Evolutionary conservation across 2,113 vertebrate genomes (phyloP), one percentile per base, ranked within the genome.

Genomic region (Ptyas mucosa): DNA sequence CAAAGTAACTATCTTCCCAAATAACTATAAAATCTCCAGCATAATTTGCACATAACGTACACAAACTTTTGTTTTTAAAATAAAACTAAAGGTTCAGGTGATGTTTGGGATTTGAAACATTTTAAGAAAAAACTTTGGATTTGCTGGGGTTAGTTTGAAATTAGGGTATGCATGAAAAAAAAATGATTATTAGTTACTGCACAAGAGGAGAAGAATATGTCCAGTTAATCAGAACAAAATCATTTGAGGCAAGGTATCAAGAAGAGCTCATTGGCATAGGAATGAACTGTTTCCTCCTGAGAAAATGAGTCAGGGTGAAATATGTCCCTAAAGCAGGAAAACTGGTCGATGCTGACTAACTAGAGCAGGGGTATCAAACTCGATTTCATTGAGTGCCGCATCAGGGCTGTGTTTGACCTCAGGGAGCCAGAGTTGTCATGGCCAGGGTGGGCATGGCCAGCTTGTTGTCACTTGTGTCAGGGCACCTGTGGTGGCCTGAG

Each of bases 171-270:
- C 3, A 85, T 0, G 1, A 20, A 39, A 75, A 91, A 52, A 91
- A 49, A 55, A 69, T 54, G 23, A 51, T 55, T 61, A 24, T 87
- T 29, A 87, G 34, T 86, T 61, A 51, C 94, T 90, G 12, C 34
- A 89, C 26, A 12, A 15, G n/a, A n/a, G n/a, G n/a, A n/a, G n/a
- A n/a, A n/a, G 52, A 93, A 94, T 89, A 69, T 18, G 88, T 29
- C 5, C 75, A 53, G 18, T 57, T 61, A 94, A 49, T 61, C 55
- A 93, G 53, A 39, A 51, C 34, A 51, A 5, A 90, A 87, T 55
- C 0, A 85, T 89, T 43, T 57, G 39, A 92, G 64, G 87, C 92
- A 88, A 85, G 11, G 64, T 92, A 88, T 93, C 69, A 93, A 89
- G 53, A 85, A 93, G 69, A 85, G 46, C 51, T 93, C 51, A 55